A percentile compares a stretch with the other conserved stretches of the same genome.
Conservation (phyloP, 2,888 invertebrate species). For the Apamea crenata region DNA sequence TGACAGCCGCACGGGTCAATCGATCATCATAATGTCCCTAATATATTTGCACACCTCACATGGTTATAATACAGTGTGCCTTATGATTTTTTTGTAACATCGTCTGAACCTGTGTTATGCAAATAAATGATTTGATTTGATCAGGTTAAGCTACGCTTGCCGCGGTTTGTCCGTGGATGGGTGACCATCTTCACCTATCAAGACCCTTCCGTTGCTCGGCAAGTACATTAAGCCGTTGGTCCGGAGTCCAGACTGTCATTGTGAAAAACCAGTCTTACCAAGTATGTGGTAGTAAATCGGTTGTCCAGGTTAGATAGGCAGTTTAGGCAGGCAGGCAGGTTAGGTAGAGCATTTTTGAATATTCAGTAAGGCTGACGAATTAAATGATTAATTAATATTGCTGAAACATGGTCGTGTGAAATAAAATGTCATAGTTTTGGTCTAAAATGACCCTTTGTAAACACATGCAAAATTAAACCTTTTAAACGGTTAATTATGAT, state of each 20-base stretch:
- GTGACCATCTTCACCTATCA: too few species aligned
- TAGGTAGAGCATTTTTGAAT: background rate
- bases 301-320: background rate
- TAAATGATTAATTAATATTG: background rate
- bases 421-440: background rate
- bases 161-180: background rate
- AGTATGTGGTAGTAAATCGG: too few species aligned
- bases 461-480: background rate
- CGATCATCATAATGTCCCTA: too few species aligned
- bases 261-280: too few species aligned
- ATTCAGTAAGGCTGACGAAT: background rate
- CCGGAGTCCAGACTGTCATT: background rate
- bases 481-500: background rate
- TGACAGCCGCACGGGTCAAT: background rate
- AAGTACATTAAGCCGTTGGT: background rate
- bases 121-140: too few species aligned
- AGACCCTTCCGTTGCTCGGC: too few species aligned
- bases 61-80: too few species aligned
- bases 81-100: too few species aligned
- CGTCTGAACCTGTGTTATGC: too few species aligned
- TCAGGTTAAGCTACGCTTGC: background rate
- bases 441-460: background rate
- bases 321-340: too few species aligned
- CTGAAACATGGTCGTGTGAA: background rate
- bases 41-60: too few species aligned